Percentiles rank a stretch among this genome's conserved stretches.
Conservation (phyloP, 1,140 invertebrate genomes). For the Drosophila truncata region DNA sequence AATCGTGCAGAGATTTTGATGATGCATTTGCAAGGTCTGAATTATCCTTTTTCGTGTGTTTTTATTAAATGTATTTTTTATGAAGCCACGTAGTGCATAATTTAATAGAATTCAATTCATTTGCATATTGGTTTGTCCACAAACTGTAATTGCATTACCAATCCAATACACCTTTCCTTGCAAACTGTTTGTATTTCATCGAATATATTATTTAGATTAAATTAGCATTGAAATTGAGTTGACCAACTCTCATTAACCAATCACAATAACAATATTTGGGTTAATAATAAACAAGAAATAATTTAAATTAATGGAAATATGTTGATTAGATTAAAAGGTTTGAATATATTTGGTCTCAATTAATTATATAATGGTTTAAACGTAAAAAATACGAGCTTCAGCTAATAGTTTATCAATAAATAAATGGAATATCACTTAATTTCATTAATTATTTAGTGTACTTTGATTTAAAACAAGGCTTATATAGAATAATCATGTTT, state of each 20-base stretch:
- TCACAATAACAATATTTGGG: not conserved
- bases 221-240: slow-evolving; percentile 3
- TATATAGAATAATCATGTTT: not conserved
- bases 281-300: not conserved
- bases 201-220: not conserved
- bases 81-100: not conserved
- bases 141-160: not conserved
- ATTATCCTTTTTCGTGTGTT: not conserved
- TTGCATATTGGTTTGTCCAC: slow-evolving; percentile 6
- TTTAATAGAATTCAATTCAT: not conserved
- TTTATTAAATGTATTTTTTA: not conserved
- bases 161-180: not conserved
- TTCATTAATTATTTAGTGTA: not conserved
- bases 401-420: no score
- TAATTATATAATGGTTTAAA: not conserved
- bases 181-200: not conserved
- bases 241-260: not conserved
- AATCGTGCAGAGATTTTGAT: slow-evolving; percentile 7
- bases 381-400: not conserved
- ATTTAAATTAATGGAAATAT: not conserved
- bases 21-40: not conserved
- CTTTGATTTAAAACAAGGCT: not conserved
- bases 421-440: not conserved
- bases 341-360: not conserved
- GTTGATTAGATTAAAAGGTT: not conserved